Base-by-base conservation (phyloP, 2,797 vertebrate genomes). In the Eutrigla gurnardus region DNA sequence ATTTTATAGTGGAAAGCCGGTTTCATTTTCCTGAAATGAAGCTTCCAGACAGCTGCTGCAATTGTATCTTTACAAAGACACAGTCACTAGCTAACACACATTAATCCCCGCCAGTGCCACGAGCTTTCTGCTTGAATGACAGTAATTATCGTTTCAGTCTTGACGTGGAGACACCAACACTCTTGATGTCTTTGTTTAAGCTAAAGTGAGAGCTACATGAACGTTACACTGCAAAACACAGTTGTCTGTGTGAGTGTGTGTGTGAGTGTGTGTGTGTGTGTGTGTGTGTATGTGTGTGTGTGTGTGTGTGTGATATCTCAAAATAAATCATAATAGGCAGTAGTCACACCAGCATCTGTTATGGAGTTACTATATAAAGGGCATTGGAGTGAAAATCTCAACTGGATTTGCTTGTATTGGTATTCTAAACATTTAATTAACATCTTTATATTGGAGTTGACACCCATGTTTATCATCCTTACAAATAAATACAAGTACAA, bases 101-200 rank as follows among this genome's bases (percentile, higher is more conserved):
- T 85, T 82, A 89, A 75, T 84, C 85, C 85, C 87, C 58, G 47
- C 67, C 79, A 84, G 83, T 73, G 78, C 83, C 76, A 65, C 84
- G 81, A 91, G 84, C 77, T 87, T 85, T 88, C 79, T 90, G 80
- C 87, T 81, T 88, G 84, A 90, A 87, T 90, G 86, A 84, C 83
- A 83, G 86, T 86, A 90, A 93, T 93, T 90, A 91, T 91, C 53
- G 6, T 71, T 80, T 89, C 87, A 87, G 66, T 85, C 71, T 86
- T 84, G 80, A 91, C 70, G 60, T 55, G 72, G 65, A 86, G 77
- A 85, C 84, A 70, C 49, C 64, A 74, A 80, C 87, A 81, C 69
- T 82, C 70, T 81, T 87, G 89, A 92, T 85, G 89, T 91, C 86
- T 89, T 88, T 90, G 86, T 90, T 80, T 73, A 75, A 86, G 83